Evolutionary conservation across 2,888 invertebrate genomes (phyloP).

Genomic region (Cremastinae sp.): DNA sequence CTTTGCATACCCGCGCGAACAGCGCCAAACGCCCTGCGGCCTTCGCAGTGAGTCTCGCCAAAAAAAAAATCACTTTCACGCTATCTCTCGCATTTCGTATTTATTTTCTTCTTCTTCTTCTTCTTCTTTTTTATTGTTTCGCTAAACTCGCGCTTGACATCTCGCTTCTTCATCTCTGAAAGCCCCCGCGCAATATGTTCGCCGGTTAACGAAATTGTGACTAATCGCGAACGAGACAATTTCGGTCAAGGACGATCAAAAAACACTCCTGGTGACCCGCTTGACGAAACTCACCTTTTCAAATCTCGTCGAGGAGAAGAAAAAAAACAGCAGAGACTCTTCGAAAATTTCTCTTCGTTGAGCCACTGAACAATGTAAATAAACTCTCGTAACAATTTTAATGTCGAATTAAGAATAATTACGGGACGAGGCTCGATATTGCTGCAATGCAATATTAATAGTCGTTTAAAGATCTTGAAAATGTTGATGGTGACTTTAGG

Average conservation of each 20-base stretch:
- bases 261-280: conserved; percentile 11
- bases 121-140: background rate
- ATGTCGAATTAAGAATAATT: too few relatives aligned
- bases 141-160: background rate
- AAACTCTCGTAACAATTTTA: too few relatives aligned
- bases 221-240: conserved; percentile 13
- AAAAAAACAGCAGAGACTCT: too few relatives aligned
- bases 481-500: too few relatives aligned
- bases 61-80: background rate
- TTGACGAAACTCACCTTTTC: background rate
- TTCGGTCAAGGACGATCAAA: conserved; percentile 21
- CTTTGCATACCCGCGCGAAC: conserved; percentile 52
- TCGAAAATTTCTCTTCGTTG: too few relatives aligned
- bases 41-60: conserved; percentile 56
- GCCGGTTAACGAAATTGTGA: conserved; percentile 6
- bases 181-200: too few relatives aligned
- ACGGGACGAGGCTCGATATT: too few relatives aligned
- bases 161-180: too few relatives aligned
- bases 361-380: too few relatives aligned
- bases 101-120: background rate
- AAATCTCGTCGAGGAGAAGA: too few relatives aligned
- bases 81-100: background rate
- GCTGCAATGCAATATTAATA: too few relatives aligned
- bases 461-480: too few relatives aligned
- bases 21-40: conserved; percentile 54